Evolutionary conservation across 2,113 vertebrate species (phyloP).

Genomic region (Colistium nudipinnis): DNA sequence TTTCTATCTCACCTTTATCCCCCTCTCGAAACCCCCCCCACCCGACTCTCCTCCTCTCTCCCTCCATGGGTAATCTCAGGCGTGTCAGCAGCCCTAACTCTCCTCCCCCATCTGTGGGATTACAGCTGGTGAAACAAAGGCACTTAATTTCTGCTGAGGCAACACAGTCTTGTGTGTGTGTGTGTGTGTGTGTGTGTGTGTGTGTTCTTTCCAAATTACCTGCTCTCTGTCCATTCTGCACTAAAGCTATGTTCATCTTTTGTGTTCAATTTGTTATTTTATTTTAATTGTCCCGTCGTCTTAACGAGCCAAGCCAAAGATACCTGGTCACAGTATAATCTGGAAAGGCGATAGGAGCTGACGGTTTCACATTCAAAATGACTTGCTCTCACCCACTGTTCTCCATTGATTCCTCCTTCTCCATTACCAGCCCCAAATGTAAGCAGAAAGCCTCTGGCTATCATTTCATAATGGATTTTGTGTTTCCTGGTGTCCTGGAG

Average conservation of each 20-base stretch:
- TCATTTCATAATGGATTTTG: conserved; percentile 70
- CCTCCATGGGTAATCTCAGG: conserved; percentile 65
- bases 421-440: conserved; percentile 64
- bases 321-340: conserved; percentile 14
- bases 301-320: conserved; percentile 1
- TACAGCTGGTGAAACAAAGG: conserved; percentile 71
- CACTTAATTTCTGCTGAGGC: conserved; percentile 74
- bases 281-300: conserved; percentile 9
- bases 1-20: conserved; percentile 37
- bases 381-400: conserved; percentile 21
- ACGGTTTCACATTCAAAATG: conserved; percentile 16
- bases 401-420: conserved; percentile 46
- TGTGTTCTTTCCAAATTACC: conserved; percentile 29
- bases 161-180: conserved; percentile 29
- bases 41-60: conserved; percentile 17
- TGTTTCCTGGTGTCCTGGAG: conserved; percentile 55
- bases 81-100: conserved; percentile 62
- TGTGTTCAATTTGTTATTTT: conserved; percentile 10
- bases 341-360: background rate
- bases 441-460: conserved; percentile 54
- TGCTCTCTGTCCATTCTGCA: conserved; percentile 11
- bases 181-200: background rate
- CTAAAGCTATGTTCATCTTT: conserved; percentile 25
- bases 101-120: conserved; percentile 74
- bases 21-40: background rate